These are phyloP conservation scores for Grantiella picta DNA, from an alignment of 2,113 vertebrate genomes.

Conservation along the genomic window DNA sequence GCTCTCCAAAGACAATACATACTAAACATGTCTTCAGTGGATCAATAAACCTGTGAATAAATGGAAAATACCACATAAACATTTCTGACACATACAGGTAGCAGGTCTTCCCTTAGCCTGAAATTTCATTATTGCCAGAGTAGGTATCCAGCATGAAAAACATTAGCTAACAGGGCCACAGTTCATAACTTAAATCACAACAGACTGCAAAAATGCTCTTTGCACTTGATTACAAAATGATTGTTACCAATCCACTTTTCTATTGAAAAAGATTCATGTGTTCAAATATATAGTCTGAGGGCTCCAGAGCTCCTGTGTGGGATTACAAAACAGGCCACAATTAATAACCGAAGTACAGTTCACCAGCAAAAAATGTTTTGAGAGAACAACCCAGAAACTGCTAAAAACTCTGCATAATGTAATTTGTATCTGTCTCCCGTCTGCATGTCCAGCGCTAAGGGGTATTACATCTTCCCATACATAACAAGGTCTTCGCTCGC, in stretches of 20 bases:
- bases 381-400: not conserved
- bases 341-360: not conserved
- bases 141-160: not conserved
- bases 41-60: not conserved
- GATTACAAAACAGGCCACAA: not conserved
- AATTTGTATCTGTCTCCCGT: not conserved
- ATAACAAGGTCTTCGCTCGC: not conserved
- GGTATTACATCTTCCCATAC: not conserved
- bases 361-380: not conserved
- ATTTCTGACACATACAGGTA: not conserved
- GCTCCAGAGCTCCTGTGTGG: not conserved
- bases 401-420: not conserved
- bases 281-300: not conserved
- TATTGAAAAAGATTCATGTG: not conserved
- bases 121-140: not conserved
- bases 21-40: not conserved
- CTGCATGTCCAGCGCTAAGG: not conserved
- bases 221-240: not conserved
- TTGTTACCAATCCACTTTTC: not conserved
- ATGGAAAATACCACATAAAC: not conserved
- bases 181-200: constrained; percentile 23
- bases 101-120: not conserved
- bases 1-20: not conserved
- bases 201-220: not conserved
- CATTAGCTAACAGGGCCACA: not conserved